Evolutionary conservation across 1,140 invertebrate genomes (phyloP).

Genomic region (Drosophila athabasca): DNA sequence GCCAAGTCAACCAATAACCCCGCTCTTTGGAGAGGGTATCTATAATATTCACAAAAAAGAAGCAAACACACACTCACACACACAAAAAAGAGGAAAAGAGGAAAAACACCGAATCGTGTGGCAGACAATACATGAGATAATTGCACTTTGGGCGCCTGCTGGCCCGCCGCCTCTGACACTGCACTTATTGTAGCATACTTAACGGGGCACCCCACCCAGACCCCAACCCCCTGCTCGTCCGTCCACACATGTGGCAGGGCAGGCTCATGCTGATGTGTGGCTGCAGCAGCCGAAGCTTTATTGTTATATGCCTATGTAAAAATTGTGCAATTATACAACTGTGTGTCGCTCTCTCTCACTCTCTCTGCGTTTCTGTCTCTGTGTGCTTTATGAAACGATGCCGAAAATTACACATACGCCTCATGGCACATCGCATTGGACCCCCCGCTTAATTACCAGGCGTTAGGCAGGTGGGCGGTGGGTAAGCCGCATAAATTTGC

Average conservation of each 20-base stretch:
- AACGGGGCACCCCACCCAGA: conserved; percentile 47
- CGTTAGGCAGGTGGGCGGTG: conserved; percentile 22
- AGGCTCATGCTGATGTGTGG: conserved; percentile 26
- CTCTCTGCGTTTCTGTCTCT: conserved; percentile 6
- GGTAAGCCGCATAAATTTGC: conserved; percentile 68
- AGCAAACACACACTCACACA: neutral
- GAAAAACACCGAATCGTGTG: conserved; percentile 47
- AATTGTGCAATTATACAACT: conserved; percentile 66
- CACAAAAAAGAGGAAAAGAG: neutral
- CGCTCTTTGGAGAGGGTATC: conserved; percentile 15
- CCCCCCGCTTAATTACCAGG: conserved; percentile 69
- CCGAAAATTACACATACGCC: conserved; percentile 82
- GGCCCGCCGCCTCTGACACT: conserved; percentile 70
- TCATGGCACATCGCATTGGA: conserved; percentile 58
- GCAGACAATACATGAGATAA: conserved; percentile 81
- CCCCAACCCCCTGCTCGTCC: neutral
- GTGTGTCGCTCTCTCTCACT: conserved; percentile 15
- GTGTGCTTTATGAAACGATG: conserved; percentile 76
- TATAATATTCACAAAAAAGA: conserved; percentile 5
- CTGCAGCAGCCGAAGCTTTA: conserved; percentile 57
- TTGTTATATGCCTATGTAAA: conserved; percentile 77
- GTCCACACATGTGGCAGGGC: neutral
- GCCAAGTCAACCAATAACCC: no score
- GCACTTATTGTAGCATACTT: conserved; percentile 81
- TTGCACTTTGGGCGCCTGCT: conserved; percentile 71